These are phyloP conservation scores for Thumatha senex DNA, from an alignment of 2,888 invertebrate species.

Conservation along the genomic window DNA sequence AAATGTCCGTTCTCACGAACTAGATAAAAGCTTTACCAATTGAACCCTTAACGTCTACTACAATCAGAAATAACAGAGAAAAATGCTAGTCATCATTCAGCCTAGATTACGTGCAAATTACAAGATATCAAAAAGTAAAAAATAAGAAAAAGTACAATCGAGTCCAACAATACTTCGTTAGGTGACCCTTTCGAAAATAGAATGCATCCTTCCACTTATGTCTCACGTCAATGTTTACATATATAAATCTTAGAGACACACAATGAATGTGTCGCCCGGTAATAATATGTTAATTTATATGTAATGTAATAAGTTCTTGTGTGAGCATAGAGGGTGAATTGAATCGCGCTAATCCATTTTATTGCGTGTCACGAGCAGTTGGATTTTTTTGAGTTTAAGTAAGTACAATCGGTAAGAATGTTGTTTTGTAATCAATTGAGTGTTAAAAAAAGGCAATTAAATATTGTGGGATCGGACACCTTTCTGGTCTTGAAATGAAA, in stretches of 20 bases:
- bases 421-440: background rate
- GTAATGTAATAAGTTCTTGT: constrained; percentile 76
- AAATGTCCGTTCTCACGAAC: background rate
- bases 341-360: constrained; percentile 78
- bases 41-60: constrained; percentile 16
- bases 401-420: constrained; percentile 31
- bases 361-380: constrained; percentile 74
- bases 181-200: constrained; percentile 48
- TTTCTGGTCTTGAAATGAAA: no score
- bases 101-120: constrained; percentile 50
- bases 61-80: constrained; percentile 27
- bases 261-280: constrained; percentile 63
- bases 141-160: constrained; percentile 55
- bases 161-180: constrained; percentile 73
- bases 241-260: constrained; percentile 72
- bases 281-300: constrained; percentile 81
- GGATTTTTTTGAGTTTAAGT: constrained; percentile 38
- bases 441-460: background rate
- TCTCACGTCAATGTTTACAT: constrained; percentile 74
- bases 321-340: constrained; percentile 51
- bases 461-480: background rate
- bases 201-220: constrained; percentile 40
- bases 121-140: constrained; percentile 42
- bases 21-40: constrained; percentile 1
- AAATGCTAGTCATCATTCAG: constrained; percentile 32